Evolutionary conservation across 2,113 vertebrate genomes (phyloP), one percentile per base, ranked within the genome.

Genomic region (Chelonoidis abingdonii): DNA sequence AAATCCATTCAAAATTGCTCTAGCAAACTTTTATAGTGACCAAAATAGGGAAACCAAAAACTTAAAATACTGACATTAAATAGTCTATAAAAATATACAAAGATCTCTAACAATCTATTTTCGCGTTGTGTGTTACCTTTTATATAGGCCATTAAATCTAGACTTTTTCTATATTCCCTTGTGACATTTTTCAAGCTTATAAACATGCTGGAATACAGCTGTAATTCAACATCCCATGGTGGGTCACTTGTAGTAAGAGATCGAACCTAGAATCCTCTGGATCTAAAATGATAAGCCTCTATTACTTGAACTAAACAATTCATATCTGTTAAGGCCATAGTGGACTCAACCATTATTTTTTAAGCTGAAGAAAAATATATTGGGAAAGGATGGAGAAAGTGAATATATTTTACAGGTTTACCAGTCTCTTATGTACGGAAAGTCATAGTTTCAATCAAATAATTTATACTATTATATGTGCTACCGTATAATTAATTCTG

Each of bases 211-310:
- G 7, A 62, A 19, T 5, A 57, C 6, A 35, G 57, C 54, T 12
- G 31, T 7, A n/a, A 47, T 31, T 10, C 11, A 76, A 79, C 53
- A 4, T 2, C 1, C 0, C 78, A 53, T 21, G 11, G 2, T 0
- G 6, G 1, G 24, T 52, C 3, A 1, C 27, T 0, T 5, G 65
- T 16, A n/a, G 44, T 4, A 57, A 1, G 8, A 47, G 41, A 8
- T 54, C 1, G 44, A 59, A 54, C n/a, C 86, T 50, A 9, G 31
- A 65, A 65, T 17, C 25, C 6, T 4, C 54, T 19, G 1, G 10
- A n/a, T 35, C 14, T 41, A 27, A 10, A 88, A 75, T 62, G 49
- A 4, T 0, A 3, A 38, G 5, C 56, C 44, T 76, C 35, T 1
- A 0, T 38, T 57, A n/a, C 25, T 57, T 24, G 13, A 4, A n/a